Base-by-base conservation (phyloP, 2,797 vertebrate species). In the Sus cebifrons region DNA sequence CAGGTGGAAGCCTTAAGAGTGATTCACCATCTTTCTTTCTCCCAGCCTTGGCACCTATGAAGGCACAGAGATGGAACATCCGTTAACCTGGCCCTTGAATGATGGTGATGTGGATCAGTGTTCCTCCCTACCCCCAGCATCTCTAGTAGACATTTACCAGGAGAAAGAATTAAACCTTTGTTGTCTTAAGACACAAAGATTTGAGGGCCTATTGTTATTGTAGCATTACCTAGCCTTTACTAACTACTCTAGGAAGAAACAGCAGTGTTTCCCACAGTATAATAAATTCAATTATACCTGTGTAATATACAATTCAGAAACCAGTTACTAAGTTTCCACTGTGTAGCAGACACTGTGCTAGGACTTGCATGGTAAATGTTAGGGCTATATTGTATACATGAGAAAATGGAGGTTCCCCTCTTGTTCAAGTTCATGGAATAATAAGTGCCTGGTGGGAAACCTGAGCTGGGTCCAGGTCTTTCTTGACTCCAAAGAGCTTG, bases 171-270 rank as follows among this genome's bases (percentile, higher is more conserved):
- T 36, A 85, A 75, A 70, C 2, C 18, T 83, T 67, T 73, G 8
- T 87, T 96, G n/a, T 93, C 91, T 94, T 65, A 88, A 78, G 60
- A 82, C 18, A 58, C 49, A 62, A 25, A 91, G 56, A 44, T 88
- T 90, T 44, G 44, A 96, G 25, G 49, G 16, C 11, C 89, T 12
- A 25, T 89, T 96, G 6, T 91, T 75, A 54, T 11, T 23, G 3
- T 36, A 84, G 56, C 18, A 23, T 77, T 86, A 49, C 2, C 14
- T 67, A 86, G 16, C 13, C 27, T 91, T 60, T 79, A 18, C 62
- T 93, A 86, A 81, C 49, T 18, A 4, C 27, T 95, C 27, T 15
- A 20, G 20, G 40, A 93, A 62, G 44, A 78, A 93, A 7, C 25
- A 77, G 40, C 21, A 54, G 18, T 29, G 36, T 74, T 64, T 62